These are phyloP conservation scores for Caretta caretta DNA, from an alignment of 2,113 vertebrate species.

Conservation along the genomic window DNA sequence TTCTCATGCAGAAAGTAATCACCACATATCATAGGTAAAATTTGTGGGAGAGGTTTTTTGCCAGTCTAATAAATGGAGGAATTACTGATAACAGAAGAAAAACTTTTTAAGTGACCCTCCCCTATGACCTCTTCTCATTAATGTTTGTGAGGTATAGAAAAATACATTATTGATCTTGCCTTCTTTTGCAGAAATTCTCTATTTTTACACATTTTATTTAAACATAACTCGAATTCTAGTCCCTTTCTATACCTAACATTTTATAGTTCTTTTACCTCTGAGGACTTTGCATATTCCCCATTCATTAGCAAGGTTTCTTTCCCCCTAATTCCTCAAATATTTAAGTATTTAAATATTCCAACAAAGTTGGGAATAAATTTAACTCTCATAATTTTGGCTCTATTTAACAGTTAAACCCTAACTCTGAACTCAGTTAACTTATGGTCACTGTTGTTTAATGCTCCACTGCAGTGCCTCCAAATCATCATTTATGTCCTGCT, in stretches of 20 bases:
- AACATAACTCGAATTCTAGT: background rate
- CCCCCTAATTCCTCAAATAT: background rate
- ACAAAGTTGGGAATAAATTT: background rate
- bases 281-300: background rate
- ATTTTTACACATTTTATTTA: background rate
- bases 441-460: background rate
- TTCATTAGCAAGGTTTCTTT: background rate
- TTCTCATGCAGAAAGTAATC: background rate
- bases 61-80: background rate
- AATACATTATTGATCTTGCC: constrained; percentile 2
- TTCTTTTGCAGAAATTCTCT: background rate
- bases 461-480: background rate
- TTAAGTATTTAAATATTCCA: constrained; percentile 28
- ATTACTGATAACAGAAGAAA: background rate
- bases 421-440: background rate
- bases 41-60: background rate
- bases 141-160: background rate
- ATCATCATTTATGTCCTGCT: background rate
- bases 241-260: background rate
- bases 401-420: constrained; percentile 17
- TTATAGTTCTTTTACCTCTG: background rate
- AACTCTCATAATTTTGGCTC: background rate
- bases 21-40: background rate
- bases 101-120: background rate
- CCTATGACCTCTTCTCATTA: background rate